Percentiles rank a stretch among this genome's conserved stretches.
Conservation (phyloP, 1,140 invertebrate genomes). For the Penaeus japonicus region DNA sequence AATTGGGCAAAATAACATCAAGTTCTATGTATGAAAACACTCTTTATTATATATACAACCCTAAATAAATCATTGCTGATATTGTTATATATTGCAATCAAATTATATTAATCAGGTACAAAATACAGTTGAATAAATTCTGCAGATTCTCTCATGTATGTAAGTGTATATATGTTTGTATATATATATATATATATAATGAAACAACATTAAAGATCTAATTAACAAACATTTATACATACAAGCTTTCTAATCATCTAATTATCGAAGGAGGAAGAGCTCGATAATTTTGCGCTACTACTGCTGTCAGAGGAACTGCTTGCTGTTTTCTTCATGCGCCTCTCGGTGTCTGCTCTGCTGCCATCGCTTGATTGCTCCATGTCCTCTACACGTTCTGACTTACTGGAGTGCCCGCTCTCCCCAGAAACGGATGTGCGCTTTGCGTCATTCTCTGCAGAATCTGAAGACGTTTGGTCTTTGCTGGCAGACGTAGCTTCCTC, state of each 20-base stretch:
- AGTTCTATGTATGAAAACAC: too few species aligned
- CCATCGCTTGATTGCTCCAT: slow-evolving; percentile 51
- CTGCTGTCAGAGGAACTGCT: slow-evolving; percentile 48
- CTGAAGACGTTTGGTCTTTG: background rate
- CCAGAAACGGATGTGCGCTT: slow-evolving; percentile 30
- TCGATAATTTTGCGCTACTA: slow-evolving; percentile 45
- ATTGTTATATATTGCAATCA: too few species aligned
- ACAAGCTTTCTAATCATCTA: background rate
- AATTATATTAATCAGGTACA: too few species aligned
- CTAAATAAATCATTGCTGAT: too few species aligned
- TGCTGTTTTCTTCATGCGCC: slow-evolving; percentile 38
- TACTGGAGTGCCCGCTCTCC: slow-evolving; percentile 37
- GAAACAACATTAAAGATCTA: too few species aligned
- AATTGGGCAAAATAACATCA: too few species aligned
- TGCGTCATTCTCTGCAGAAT: background rate
- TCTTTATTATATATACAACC: too few species aligned
- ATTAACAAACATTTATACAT: too few species aligned
- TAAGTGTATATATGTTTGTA: too few species aligned
- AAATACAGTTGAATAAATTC: too few species aligned
- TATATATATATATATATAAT: too few species aligned
- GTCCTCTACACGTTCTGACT: slow-evolving; percentile 32
- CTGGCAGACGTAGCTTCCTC: slow-evolving; percentile 6
- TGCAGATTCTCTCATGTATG: too few species aligned
- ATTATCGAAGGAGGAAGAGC: slow-evolving; percentile 48
- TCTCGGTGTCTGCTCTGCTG: slow-evolving; percentile 26